Percentiles rank a stretch among this genome's conserved stretches.
These are phyloP conservation scores for Idaea straminata DNA, from an alignment of 2,888 invertebrate genomes.

Conservation along the genomic window DNA sequence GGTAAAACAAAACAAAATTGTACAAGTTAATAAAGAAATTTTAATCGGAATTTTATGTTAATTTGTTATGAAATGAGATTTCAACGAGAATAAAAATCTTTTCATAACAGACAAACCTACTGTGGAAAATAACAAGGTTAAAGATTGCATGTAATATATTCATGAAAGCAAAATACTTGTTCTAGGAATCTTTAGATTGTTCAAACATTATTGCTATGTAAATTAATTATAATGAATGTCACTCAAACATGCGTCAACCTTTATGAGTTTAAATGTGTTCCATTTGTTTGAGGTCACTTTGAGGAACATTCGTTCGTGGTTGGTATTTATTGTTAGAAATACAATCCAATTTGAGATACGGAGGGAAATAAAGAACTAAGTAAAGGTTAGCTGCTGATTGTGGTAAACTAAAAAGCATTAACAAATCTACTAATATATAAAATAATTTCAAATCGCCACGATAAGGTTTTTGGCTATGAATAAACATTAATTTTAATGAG, in stretches of 20 bases:
- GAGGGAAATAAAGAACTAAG: too few relatives aligned
- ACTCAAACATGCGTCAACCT: too few relatives aligned
- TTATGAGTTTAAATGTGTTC: too few relatives aligned
- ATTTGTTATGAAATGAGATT: conserved; percentile 38
- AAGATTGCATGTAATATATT: conserved; percentile 5
- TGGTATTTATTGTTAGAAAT: too few relatives aligned
- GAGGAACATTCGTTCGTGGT: too few relatives aligned
- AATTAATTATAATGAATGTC: too few relatives aligned
- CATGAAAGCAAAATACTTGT: too few relatives aligned
- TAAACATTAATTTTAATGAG: conserved; percentile 42
- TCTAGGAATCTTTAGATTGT: too few relatives aligned
- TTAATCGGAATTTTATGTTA: conserved; percentile 56
- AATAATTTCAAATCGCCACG: conserved; percentile 22
- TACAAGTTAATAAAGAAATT: conserved; percentile 43
- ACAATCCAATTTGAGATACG: too few relatives aligned
- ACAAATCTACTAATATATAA: neutral
- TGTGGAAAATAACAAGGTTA: conserved; percentile 17
- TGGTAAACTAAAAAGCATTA: neutral
- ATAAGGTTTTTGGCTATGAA: conserved; percentile 40
- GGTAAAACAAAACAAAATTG: conserved; percentile 24
- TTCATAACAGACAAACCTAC: conserved; percentile 42
- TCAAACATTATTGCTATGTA: too few relatives aligned
- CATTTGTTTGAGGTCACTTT: too few relatives aligned
- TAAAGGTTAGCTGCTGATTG: neutral
- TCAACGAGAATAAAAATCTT: conserved; percentile 33